These are phyloP conservation scores for Mungos mungo DNA, from an alignment of 2,113 vertebrate species.

Conservation along the genomic window DNA sequence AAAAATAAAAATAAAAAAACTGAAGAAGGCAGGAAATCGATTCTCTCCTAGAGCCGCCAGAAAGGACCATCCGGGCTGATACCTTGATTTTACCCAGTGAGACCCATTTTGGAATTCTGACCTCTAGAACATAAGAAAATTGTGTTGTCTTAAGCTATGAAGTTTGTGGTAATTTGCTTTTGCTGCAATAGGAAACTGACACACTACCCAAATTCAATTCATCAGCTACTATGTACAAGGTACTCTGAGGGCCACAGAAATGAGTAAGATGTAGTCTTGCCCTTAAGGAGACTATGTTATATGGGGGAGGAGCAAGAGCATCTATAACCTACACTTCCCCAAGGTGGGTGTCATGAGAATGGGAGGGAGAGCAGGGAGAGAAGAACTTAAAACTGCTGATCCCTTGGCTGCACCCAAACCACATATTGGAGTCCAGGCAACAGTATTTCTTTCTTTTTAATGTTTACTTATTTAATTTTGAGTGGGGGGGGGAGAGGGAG, in stretches of 20 bases:
- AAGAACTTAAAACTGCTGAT: background rate
- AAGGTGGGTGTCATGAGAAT: background rate
- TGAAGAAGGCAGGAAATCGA: background rate
- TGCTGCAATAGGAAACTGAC: conserved; percentile 14
- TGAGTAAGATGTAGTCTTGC: background rate
- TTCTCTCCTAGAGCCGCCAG: background rate
- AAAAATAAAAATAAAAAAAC: too few species aligned
- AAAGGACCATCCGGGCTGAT: background rate
- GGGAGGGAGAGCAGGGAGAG: background rate
- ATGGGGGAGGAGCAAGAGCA: background rate
- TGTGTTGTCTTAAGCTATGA: background rate
- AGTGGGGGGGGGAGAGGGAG: too few species aligned
- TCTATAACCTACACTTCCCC: background rate
- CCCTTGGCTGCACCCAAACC: background rate
- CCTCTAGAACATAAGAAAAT: conserved; percentile 15
- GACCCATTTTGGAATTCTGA: background rate
- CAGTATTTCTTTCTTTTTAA: background rate
- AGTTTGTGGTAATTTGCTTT: background rate
- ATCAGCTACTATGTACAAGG: background rate
- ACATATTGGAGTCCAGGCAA: background rate
- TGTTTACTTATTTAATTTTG: too few species aligned
- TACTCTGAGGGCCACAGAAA: background rate
- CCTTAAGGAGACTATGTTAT: background rate
- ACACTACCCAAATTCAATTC: background rate
- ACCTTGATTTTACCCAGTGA: background rate